Base-by-base conservation (phyloP, 1,140 invertebrate species). In the Halictus rubicundus region DNA sequence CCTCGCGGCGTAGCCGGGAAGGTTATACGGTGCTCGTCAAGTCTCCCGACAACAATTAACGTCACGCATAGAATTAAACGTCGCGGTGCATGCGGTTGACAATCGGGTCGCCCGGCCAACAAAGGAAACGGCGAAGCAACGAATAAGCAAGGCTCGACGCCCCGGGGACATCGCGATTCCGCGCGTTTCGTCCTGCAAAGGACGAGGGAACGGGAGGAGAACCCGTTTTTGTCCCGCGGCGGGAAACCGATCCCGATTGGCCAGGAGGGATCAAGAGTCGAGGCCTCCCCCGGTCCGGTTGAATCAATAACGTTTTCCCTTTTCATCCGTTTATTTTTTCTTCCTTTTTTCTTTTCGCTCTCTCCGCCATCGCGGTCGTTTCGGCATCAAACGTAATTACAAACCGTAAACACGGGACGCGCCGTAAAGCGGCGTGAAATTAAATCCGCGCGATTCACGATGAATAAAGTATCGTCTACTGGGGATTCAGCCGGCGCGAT, bases 381-480 rank as follows among this genome's bases (percentile, higher is more conserved):
- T 25, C 37, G 42, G 27, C 27, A 42, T 68, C 76, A 81, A 87
- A 80, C 68, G 85, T 87, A 87, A 87, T 87, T 87, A 84, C 86
- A 54, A 66, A 68, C 78, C 76, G 72, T 84, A 84, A 87, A 87
- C 86, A 82, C 60, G 68, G 60, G 16, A 68, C 59, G 25, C 49
- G 46, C 54, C 59, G 82, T 81, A 87, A 87, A 85, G 69, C 70
- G 49, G 65, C 79, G 85, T 87, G 80, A 87, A 87, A 87, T 87
- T 84, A 87, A 86, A 87, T 87, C 79, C 68, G 71, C 61, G 76
- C 71, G 82, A 87, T 84, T 84, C 85, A 63, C 82, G 75, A 82
- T 81, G 85, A 81, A 87, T 84, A 87, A 87, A 87, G 81, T 86
- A 87, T 87, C 82, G 68, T 46, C 78, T 66, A 32, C 32, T 16